Percentiles rank a stretch among this genome's conserved stretches.
Evolutionary conservation across 1,140 invertebrate genomes (phyloP).

Genomic region (Habropoda laboriosa): DNA sequence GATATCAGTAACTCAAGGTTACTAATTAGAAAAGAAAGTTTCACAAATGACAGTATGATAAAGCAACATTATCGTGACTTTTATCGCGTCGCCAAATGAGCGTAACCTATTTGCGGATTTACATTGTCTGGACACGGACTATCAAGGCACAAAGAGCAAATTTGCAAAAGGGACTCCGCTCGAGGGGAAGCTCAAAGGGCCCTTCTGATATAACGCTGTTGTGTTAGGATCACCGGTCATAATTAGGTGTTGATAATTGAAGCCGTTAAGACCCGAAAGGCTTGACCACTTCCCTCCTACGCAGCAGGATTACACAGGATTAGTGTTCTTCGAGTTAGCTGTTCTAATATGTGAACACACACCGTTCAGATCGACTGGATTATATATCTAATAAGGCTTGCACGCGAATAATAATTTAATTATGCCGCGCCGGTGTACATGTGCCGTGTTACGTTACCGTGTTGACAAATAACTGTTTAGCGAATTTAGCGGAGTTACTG

Average conservation of each 20-base stretch:
- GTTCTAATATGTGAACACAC: constrained; percentile 16
- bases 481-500: not conserved
- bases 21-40: too few species aligned
- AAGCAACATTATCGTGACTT: not conserved
- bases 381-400: constrained; percentile 29
- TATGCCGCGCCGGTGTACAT: not conserved
- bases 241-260: constrained; percentile 80
- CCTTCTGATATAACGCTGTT: constrained; percentile 56
- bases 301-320: constrained; percentile 58
- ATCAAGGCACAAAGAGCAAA: constrained; percentile 60
- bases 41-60: not conserved
- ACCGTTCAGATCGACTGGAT: not conserved
- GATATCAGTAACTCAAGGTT: too few species aligned
- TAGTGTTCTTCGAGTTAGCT: constrained; percentile 46
- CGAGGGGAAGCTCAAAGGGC: constrained; percentile 53
- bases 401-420: constrained; percentile 17
- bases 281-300: constrained; percentile 69
- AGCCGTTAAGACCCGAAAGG: constrained; percentile 70
- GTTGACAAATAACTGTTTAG: not conserved
- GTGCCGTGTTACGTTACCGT: not conserved
- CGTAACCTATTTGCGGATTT: constrained; percentile 44
- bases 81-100: constrained; percentile 14
- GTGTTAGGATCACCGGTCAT: constrained; percentile 72
- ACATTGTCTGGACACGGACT: constrained; percentile 35
- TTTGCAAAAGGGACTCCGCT: constrained; percentile 57